Conservation (phyloP, 2,888 invertebrate genomes). For the Toxonevra muliebris region DNA sequence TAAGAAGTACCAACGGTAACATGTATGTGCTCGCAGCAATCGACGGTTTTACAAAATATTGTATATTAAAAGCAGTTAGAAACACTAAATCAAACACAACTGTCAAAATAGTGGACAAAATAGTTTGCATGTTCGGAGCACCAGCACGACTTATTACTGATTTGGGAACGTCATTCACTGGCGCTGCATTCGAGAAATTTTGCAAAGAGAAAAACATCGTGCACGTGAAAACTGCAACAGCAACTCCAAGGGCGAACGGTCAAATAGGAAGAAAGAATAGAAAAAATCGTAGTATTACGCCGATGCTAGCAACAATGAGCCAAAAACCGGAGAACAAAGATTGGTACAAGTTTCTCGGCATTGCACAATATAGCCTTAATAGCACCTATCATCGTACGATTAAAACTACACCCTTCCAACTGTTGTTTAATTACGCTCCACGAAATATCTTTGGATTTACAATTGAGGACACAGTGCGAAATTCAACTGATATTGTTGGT, state of each 20-base stretch:
- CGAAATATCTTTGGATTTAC: slow-evolving; percentile 22
- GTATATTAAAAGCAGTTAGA: no score
- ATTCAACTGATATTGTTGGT: slow-evolving; percentile 12
- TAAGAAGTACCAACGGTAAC: no score
- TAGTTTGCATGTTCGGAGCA: slow-evolving; percentile 50
- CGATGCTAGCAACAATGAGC: slow-evolving; percentile 10
- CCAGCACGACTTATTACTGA: slow-evolving; percentile 58
- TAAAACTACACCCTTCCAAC: slow-evolving; percentile 22
- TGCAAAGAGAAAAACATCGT: slow-evolving; percentile 42
- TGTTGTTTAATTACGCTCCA: slow-evolving; percentile 29
- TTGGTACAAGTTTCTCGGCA: slow-evolving; percentile 23
- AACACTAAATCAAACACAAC: slow-evolving; percentile 49
- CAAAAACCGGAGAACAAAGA: slow-evolving; percentile 2
- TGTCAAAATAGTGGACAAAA: slow-evolving; percentile 45
- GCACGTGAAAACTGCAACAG: slow-evolving; percentile 45
- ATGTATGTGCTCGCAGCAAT: no score
- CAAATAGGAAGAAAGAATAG: slow-evolving; percentile 47
- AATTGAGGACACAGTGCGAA: slow-evolving; percentile 31
- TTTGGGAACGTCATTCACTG: slow-evolving; percentile 58
- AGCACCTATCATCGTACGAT: slow-evolving; percentile 25
- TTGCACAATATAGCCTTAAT: slow-evolving; percentile 24
- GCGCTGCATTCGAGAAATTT: slow-evolving; percentile 50
- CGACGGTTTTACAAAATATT: no score
- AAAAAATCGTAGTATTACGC: slow-evolving; percentile 34
- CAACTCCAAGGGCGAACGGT: slow-evolving; percentile 48